phyloP scores from a whole-genome alignment of 2,797 vertebrate species.

The Columba guinea region DNA sequence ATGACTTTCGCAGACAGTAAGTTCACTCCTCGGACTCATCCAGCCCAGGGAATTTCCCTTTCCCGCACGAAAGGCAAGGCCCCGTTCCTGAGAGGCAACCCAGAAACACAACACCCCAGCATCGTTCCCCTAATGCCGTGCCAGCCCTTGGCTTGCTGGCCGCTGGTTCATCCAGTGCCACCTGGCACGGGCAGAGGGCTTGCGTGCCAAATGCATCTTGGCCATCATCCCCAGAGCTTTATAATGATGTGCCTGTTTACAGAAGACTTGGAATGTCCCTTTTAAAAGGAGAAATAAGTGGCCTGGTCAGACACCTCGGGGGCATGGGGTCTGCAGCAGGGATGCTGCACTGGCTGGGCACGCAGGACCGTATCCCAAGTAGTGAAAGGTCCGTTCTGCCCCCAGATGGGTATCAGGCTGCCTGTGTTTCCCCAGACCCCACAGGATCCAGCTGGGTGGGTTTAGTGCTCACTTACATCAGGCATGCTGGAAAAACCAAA shows the following conservation, averaged over 20 bases:
- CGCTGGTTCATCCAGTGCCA: neutral
- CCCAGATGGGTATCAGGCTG: accelerated
- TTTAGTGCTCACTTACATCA: neutral
- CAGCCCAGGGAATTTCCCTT: neutral
- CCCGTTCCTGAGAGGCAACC: neutral
- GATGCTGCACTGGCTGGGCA: neutral
- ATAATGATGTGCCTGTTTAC: neutral
- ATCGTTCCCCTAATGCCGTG: neutral
- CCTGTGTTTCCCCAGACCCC: neutral
- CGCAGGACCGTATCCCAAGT: accelerated
- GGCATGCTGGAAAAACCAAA: neutral
- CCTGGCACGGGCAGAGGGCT: neutral
- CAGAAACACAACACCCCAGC: neutral
- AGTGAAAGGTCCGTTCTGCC: neutral
- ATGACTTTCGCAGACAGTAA: neutral
- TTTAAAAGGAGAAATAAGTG: neutral
- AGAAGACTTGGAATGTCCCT: neutral
- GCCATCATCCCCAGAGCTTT: neutral
- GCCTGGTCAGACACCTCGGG: neutral
- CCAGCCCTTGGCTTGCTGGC: neutral
- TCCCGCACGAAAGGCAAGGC: neutral
- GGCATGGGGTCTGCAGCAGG: accelerated
- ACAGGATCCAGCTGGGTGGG: neutral
- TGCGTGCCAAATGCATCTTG: neutral
- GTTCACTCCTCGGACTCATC: neutral